A percentile compares a stretch with the other conserved stretches of the same genome.
Evolutionary conservation across 2,888 invertebrate species (phyloP).

Genomic region (Gari tellinella): DNA sequence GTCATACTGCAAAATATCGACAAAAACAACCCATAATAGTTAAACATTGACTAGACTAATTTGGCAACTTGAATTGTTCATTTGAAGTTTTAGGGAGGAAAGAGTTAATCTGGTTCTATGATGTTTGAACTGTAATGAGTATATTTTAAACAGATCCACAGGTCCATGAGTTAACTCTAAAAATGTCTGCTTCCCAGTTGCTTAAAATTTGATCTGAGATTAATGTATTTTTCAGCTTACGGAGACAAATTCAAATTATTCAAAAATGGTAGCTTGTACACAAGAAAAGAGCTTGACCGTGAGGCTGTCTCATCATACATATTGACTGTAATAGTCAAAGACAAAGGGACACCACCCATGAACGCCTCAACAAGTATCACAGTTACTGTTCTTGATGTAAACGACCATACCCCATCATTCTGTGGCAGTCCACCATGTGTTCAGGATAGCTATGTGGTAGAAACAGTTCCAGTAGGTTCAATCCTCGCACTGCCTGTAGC

Average conservation of each 20-base stretch:
- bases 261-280: conserved; percentile 9
- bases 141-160: no score
- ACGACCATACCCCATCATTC: conserved; percentile 55
- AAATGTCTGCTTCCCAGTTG: no score
- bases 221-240: no score
- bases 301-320: conserved; percentile 20
- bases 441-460: conserved; percentile 26
- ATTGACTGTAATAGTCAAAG: conserved; percentile 25
- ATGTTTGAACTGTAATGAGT: no score
- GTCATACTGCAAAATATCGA: no score
- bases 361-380: conserved; percentile 18
- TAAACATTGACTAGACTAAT: no score
- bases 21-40: no score
- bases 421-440: neutral
- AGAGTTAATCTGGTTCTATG: no score
- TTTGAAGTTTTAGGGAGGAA: no score
- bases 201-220: no score
- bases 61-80: no score
- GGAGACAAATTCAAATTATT: neutral
- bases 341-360: conserved; percentile 29
- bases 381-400: conserved; percentile 50
- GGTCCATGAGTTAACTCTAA: no score
- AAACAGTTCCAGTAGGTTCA: conserved; percentile 39
- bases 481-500: conserved; percentile 44
- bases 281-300: conserved; percentile 26